A percentile compares a stretch with the other conserved stretches of the same genome.
Conservation (phyloP, 2,113 vertebrate species). For the Chamaetylas fuelleborni region DNA sequence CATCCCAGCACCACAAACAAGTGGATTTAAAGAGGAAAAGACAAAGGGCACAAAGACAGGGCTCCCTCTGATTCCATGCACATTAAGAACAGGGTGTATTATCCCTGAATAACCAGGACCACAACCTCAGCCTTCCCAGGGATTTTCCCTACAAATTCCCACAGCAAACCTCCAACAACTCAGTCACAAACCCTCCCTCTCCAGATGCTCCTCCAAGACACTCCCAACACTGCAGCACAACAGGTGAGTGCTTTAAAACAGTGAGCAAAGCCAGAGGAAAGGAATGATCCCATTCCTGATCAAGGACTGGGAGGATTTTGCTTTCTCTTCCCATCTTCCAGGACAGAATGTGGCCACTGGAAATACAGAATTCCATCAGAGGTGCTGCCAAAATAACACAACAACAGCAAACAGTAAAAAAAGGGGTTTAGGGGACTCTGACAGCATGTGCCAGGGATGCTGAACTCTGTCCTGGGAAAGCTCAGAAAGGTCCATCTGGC, state of each 20-base stretch:
- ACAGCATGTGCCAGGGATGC: background rate
- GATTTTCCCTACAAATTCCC: background rate
- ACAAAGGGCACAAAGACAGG: background rate
- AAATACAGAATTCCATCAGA: conserved; percentile 18
- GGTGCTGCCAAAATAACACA: background rate
- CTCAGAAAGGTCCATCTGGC: background rate
- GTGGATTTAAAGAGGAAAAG: background rate
- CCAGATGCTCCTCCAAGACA: background rate
- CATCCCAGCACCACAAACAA: background rate
- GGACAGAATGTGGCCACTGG: background rate
- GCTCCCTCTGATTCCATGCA: background rate
- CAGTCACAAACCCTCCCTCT: background rate
- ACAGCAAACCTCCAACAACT: background rate
- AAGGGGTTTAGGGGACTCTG: background rate
- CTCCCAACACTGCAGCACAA: background rate
- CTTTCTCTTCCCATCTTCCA: background rate
- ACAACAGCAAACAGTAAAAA: background rate
- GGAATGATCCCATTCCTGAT: background rate
- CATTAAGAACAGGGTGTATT: background rate
- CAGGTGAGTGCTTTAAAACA: background rate
- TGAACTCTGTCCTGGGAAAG: background rate
- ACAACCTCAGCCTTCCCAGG: background rate
- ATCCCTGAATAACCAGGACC: background rate
- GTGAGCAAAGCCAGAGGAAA: background rate
- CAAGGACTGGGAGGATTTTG: background rate